These are phyloP conservation scores for Micromussa lordhowensis DNA, from an alignment of 92 coral and sea anemone genomes.

Conservation along the genomic window DNA sequence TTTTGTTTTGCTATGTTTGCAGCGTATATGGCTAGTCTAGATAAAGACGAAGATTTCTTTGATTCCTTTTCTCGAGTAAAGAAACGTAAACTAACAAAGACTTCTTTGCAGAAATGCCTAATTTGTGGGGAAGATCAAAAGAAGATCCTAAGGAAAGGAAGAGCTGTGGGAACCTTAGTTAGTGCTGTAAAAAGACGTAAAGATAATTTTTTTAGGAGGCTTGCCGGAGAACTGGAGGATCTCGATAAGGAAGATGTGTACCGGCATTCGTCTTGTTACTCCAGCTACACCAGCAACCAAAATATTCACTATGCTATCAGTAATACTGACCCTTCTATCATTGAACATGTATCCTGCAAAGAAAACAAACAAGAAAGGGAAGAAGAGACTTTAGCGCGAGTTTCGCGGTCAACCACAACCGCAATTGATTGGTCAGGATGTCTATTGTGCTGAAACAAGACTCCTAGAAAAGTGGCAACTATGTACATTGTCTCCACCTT, in stretches of 20 bases:
- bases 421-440: constrained; percentile 21
- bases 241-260: constrained; percentile 12
- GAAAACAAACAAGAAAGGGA: not conserved
- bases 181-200: constrained; percentile 52
- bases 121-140: not conserved
- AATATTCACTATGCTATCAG: constrained; percentile 26
- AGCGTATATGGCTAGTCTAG: no score
- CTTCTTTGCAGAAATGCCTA: no score
- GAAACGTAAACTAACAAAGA: not conserved
- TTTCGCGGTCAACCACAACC: not conserved
- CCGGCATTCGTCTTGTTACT: constrained; percentile 57
- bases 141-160: constrained; percentile 38
- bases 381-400: not conserved
- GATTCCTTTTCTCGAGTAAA: not conserved
- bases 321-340: no score
- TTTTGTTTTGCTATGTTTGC: no score
- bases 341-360: not conserved
- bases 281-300: constrained; percentile 54
- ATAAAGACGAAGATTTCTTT: not conserved
- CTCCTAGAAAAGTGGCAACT: not conserved
- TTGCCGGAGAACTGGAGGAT: constrained; percentile 19
- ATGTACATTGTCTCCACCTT: not conserved
- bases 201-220: constrained; percentile 43
- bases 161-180: constrained; percentile 31
- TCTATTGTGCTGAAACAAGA: constrained; percentile 15